Evolutionary conservation across 2,888 invertebrate genomes (phyloP).

Genomic region (Drosophila birchii): DNA sequence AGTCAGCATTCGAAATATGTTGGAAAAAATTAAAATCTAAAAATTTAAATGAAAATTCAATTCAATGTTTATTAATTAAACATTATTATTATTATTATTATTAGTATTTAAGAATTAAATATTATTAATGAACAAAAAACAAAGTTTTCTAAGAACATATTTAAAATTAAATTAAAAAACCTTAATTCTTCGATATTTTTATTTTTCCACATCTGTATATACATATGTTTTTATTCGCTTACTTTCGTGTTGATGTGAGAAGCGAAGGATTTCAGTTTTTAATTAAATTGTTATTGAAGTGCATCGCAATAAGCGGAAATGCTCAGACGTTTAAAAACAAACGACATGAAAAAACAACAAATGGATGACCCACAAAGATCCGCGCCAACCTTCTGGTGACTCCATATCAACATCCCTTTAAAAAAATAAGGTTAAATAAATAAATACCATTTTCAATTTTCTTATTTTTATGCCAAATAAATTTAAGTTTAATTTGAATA

Average conservation of each 20-base stretch:
- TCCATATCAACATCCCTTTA: background rate
- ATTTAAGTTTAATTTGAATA: background rate
- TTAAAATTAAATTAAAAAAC: background rate
- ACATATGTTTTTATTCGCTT: background rate
- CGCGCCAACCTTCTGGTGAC: background rate
- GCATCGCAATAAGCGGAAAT: slow-evolving; percentile 75
- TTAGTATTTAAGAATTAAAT: no score
- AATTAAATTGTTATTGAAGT: slow-evolving; percentile 81
- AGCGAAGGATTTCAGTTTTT: slow-evolving; percentile 65
- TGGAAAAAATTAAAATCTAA: no score
- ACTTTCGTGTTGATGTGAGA: slow-evolving; percentile 7
- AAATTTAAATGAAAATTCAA: no score
- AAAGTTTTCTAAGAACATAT: background rate
- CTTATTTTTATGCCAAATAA: background rate
- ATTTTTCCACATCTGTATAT: background rate
- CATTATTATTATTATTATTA: no score
- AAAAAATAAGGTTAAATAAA: background rate
- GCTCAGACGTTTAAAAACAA: slow-evolving; percentile 66
- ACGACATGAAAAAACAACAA: slow-evolving; percentile 1
- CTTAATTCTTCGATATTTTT: background rate
- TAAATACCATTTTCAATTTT: background rate
- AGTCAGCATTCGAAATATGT: no score
- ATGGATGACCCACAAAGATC: slow-evolving; percentile 4
- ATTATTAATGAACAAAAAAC: no score
- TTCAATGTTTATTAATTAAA: no score